Evolutionary conservation across 2,888 invertebrate genomes (phyloP).

Genomic region (Cyclophora albipunctata): DNA sequence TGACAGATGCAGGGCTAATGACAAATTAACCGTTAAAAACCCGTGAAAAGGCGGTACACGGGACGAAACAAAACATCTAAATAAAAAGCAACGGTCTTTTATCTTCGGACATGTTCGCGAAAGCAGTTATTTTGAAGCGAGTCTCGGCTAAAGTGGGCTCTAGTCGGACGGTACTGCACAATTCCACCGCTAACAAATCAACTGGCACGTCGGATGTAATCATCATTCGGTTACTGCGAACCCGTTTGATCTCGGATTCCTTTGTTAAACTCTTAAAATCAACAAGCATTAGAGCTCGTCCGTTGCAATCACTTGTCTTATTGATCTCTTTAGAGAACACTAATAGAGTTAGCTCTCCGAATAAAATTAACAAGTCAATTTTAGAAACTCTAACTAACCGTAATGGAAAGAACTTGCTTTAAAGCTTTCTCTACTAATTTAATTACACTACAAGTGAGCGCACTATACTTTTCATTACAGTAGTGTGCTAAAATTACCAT

Average conservation of each 20-base stretch:
- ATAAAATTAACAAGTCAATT: background rate
- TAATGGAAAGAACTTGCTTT: no score
- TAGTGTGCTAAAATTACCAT: background rate
- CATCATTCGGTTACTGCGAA: slow-evolving; percentile 44
- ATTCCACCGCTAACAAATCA: slow-evolving; percentile 30
- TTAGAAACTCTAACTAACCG: no score
- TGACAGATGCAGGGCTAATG: slow-evolving; percentile 64
- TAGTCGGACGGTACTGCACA: slow-evolving; percentile 21
- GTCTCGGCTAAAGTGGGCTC: slow-evolving; percentile 18
- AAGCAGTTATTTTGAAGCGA: slow-evolving; percentile 49
- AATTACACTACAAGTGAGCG: no score
- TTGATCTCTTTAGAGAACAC: slow-evolving; percentile 7
- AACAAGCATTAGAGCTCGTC: slow-evolving; percentile 10
- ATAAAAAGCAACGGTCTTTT: slow-evolving; percentile 49
- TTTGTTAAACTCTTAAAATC: slow-evolving; percentile 34
- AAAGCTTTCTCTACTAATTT: no score
- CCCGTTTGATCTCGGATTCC: slow-evolving; percentile 53
- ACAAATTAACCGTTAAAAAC: slow-evolving; percentile 65
- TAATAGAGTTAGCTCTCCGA: no score
- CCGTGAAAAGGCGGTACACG: slow-evolving; percentile 43
- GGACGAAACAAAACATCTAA: slow-evolving; percentile 38
- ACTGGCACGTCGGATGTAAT: slow-evolving; percentile 48
- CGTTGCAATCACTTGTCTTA: slow-evolving; percentile 14
- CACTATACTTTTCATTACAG: background rate
- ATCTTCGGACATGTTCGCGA: slow-evolving; percentile 45